phyloP scores from a whole-genome alignment of 1,140 invertebrate genomes.

The Ditylenchus dipsaci region DNA sequence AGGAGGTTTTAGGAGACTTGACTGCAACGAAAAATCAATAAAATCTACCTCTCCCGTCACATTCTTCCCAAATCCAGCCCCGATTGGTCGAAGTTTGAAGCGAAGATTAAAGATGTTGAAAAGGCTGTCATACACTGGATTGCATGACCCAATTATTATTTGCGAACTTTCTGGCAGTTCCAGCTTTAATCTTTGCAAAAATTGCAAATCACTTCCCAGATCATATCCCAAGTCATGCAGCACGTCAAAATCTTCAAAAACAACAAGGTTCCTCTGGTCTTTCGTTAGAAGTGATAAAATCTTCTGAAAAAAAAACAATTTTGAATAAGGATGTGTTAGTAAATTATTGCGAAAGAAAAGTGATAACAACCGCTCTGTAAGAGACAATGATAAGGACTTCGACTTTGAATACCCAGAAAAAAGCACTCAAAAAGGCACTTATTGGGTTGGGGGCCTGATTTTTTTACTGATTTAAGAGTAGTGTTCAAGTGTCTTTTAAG shows the following conservation, averaged over 20 bases:
- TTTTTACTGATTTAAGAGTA: too few species aligned
- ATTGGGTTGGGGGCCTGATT: too few species aligned
- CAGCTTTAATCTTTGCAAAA: constrained; percentile 3
- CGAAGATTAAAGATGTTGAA: constrained; percentile 6
- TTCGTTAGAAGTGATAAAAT: constrained; percentile 2
- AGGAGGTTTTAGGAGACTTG: too few species aligned
- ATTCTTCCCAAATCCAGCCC: constrained; percentile 28
- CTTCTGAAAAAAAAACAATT: neutral
- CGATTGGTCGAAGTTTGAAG: constrained; percentile 18
- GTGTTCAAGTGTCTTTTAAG: too few species aligned
- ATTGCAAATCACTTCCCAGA: constrained; percentile 14
- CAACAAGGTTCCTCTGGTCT: neutral
- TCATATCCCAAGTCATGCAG: constrained; percentile 12
- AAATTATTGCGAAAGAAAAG: neutral
- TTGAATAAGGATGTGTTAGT: neutral
- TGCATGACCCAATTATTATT: neutral
- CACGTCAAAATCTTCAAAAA: constrained; percentile 19
- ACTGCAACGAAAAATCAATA: too few species aligned
- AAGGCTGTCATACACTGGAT: neutral
- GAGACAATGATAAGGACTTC: too few species aligned
- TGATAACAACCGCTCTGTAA: too few species aligned
- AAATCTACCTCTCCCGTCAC: constrained; percentile 22
- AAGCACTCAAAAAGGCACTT: too few species aligned
- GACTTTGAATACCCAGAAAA: too few species aligned
- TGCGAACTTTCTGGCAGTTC: constrained; percentile 21